Percentiles rank a stretch among this genome's conserved stretches.
Conservation (phyloP, 2,797 vertebrate genomes). For the Lagorchestes hirsutus region DNA sequence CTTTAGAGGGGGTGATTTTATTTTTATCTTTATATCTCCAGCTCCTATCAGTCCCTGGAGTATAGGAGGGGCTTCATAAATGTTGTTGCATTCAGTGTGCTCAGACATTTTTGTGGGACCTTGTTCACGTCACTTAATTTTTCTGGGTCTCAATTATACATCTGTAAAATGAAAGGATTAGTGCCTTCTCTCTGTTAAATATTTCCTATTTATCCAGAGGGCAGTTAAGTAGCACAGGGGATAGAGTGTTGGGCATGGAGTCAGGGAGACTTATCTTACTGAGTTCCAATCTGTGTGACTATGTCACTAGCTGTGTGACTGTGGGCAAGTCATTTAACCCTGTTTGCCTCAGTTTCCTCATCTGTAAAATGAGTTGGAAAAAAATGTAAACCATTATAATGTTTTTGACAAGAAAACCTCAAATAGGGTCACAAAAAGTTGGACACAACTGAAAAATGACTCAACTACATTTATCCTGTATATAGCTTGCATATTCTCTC, state of each 20-base stretch:
- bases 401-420: not conserved
- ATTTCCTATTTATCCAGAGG: not conserved
- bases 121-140: not conserved
- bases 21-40: not conserved
- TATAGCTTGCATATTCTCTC: not conserved
- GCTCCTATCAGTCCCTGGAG: not conserved
- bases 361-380: not conserved
- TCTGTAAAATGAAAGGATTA: not conserved
- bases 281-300: not conserved
- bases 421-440: no score
- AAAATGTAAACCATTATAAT: not conserved
- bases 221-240: not conserved
- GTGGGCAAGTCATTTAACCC: not conserved
- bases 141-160: not conserved
- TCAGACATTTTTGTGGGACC: not conserved
- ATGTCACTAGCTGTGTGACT: not conserved
- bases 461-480: not conserved
- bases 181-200: not conserved
- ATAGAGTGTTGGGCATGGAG: not conserved
- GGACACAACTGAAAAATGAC: not conserved
- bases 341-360: not conserved
- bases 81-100: not conserved
- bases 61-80: not conserved
- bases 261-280: not conserved
- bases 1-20: not conserved